phyloP scores from a whole-genome alignment of 2,797 vertebrate species.

The Dicrostonyx torquatus region DNA sequence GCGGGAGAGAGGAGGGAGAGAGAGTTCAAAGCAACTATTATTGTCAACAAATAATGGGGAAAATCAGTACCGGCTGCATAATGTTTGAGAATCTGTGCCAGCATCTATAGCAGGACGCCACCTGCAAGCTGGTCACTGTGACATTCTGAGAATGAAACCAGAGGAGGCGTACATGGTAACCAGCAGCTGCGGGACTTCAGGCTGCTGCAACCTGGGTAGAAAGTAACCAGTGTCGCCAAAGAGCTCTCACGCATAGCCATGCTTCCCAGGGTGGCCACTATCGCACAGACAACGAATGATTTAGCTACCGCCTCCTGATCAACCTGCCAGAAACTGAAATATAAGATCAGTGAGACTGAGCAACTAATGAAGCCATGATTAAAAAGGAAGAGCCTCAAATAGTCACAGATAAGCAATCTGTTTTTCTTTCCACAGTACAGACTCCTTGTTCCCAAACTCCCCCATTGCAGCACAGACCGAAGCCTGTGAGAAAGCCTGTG shows the following conservation, averaged over 20 bases:
- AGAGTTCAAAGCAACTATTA: conserved; percentile 50
- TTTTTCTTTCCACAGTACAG: background rate
- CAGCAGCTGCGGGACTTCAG: conserved; percentile 23
- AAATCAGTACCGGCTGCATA: conserved; percentile 62
- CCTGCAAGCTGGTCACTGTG: conserved; percentile 81
- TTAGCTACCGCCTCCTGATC: conserved; percentile 61
- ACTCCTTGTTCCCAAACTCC: background rate
- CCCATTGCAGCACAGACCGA: background rate
- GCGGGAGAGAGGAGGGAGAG: background rate
- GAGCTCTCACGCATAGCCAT: background rate
- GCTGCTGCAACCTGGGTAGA: conserved; percentile 44
- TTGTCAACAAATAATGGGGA: conserved; percentile 63
- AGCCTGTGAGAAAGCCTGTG: no score
- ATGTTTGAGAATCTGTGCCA: conserved; percentile 65
- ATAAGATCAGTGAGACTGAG: conserved; percentile 49
- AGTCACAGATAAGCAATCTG: conserved; percentile 7
- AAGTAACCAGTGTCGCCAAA: conserved; percentile 11
- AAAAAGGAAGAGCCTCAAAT: conserved; percentile 38
- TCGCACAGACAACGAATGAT: conserved; percentile 48
- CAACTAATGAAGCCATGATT: conserved; percentile 65
- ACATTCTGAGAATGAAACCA: conserved; percentile 78
- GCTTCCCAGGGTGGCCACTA: background rate
- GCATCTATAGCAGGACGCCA: conserved; percentile 62
- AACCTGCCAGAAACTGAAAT: conserved; percentile 70
- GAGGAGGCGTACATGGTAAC: conserved; percentile 62